Evolutionary conservation across 2,113 vertebrate species (phyloP).

Genomic region (Stercorarius parasiticus): DNA sequence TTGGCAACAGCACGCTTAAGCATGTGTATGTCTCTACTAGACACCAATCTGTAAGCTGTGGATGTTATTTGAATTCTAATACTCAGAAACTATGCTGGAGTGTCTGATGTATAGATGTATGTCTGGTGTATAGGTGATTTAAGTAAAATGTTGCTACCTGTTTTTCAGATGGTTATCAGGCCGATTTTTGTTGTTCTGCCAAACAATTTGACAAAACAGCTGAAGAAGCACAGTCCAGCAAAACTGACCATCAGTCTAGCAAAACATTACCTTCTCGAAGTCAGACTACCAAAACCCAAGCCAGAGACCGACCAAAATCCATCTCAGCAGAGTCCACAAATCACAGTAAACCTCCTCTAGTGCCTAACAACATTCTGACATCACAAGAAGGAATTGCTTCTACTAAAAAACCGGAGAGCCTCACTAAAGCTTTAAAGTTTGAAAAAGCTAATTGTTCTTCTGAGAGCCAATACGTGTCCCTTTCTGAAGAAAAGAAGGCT

Average conservation of each 20-base stretch:
- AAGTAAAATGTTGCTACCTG: conserved; percentile 18
- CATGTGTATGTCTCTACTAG: neutral
- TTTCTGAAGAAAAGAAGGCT: conserved; percentile 63
- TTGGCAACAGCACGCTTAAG: neutral
- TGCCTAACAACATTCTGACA: conserved; percentile 80
- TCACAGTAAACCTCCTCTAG: conserved; percentile 74
- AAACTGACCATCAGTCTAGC: conserved; percentile 61
- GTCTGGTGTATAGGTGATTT: neutral
- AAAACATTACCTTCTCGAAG: conserved; percentile 62
- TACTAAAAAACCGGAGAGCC: conserved; percentile 68
- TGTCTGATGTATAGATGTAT: neutral
- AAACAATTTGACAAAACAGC: conserved; percentile 73
- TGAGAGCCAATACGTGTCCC: conserved; percentile 36
- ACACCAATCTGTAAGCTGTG: neutral
- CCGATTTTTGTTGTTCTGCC: conserved; percentile 93
- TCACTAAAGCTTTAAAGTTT: conserved; percentile 72
- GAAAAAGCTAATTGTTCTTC: conserved; percentile 72
- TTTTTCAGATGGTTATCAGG: conserved; percentile 88
- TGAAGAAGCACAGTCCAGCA: conserved; percentile 66
- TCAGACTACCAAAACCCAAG: conserved; percentile 60
- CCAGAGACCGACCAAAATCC: conserved; percentile 73
- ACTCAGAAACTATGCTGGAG: neutral
- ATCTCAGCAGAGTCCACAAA: conserved; percentile 65
- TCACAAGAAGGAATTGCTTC: conserved; percentile 70
- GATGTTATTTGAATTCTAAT: neutral